Percentiles rank a stretch among this genome's conserved stretches.
Evolutionary conservation across 2,888 invertebrate species (phyloP).

Genomic region (Volucella inanis): DNA sequence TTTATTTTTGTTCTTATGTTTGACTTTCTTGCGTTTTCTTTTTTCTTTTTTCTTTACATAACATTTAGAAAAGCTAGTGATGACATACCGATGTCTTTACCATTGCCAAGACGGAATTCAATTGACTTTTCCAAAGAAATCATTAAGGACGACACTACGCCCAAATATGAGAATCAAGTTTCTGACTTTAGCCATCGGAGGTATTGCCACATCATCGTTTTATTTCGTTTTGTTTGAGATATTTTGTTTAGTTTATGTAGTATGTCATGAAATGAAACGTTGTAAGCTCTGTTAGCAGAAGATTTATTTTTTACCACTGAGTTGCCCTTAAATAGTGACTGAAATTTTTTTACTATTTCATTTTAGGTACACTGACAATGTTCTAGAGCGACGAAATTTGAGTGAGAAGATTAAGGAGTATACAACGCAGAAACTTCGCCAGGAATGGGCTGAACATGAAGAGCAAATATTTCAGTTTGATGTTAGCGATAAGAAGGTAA

Average conservation of each 20-base stretch:
- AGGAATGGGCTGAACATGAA: slow-evolving; percentile 83
- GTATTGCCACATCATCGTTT: slow-evolving; percentile 76
- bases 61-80: slow-evolving; percentile 82
- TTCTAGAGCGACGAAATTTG: slow-evolving; percentile 80
- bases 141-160: slow-evolving; percentile 81
- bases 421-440: slow-evolving; percentile 82
- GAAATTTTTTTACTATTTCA: slow-evolving; percentile 21
- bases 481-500: slow-evolving; percentile 77
- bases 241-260: slow-evolving; percentile 35
- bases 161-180: slow-evolving; percentile 86
- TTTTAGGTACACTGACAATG: slow-evolving; percentile 85
- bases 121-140: slow-evolving; percentile 85
- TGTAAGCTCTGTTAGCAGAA: slow-evolving; percentile 29
- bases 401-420: slow-evolving; percentile 81
- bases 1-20: slow-evolving; percentile 58
- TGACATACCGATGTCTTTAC: slow-evolving; percentile 84
- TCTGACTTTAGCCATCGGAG: slow-evolving; percentile 85
- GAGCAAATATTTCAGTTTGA: slow-evolving; percentile 81
- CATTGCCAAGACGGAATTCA: slow-evolving; percentile 86
- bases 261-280: slow-evolving; percentile 57
- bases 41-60: slow-evolving; percentile 70
- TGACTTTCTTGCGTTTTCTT: slow-evolving; percentile 59
- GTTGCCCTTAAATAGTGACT: background rate
- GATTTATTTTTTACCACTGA: background rate
- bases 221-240: slow-evolving; percentile 39